Evolutionary conservation across 2,113 vertebrate genomes (phyloP), one percentile per base, ranked within the genome.

Genomic region (Suricata suricatta): DNA sequence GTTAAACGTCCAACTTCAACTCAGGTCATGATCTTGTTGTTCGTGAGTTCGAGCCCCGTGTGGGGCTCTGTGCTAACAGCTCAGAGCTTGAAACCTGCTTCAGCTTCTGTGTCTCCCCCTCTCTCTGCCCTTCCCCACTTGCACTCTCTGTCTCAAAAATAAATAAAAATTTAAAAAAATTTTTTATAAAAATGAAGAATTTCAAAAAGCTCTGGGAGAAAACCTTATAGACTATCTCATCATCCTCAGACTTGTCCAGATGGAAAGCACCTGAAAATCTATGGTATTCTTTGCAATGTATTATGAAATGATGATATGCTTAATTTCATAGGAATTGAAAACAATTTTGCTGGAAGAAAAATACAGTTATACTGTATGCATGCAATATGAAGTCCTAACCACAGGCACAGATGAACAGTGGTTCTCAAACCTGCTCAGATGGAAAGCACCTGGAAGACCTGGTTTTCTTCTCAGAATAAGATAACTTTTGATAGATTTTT

Each of bases 401-500:
- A 87, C 86, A 96, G 57, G 50, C 54, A 93, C 57, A 38, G 41
- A 95, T 13, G 41, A 92, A 92, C 44, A 52, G 64, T 77, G 74
- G 74, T 92, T 96, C 87, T 92, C 92, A 92, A 69, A 88, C 33
- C 50, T 81, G 21, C 83, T 95, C 83, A 95, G 84, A 11, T 68
- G 95, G 76, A 81, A 90, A 92, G 89, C 90, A 97, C 57, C 50
- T 97, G 94, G 44, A 96, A 95, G 44, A 72, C 31, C 52, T 57
- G 81, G 64, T 76, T 66, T 84, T 88, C 79, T 88, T 93, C 87
- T 93, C 60, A 69, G 68, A 96, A 94, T 7, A 92, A 47, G 47
- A 90, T 96, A 95, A 91, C 85, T 96, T 95, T 81, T 95, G 57
- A 97, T 92, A 63, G 81, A 92, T 90, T 96, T 90, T 96, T 95